These are phyloP conservation scores for Thomomys bottae DNA, from an alignment of 2,113 vertebrate species.

Conservation along the genomic window DNA sequence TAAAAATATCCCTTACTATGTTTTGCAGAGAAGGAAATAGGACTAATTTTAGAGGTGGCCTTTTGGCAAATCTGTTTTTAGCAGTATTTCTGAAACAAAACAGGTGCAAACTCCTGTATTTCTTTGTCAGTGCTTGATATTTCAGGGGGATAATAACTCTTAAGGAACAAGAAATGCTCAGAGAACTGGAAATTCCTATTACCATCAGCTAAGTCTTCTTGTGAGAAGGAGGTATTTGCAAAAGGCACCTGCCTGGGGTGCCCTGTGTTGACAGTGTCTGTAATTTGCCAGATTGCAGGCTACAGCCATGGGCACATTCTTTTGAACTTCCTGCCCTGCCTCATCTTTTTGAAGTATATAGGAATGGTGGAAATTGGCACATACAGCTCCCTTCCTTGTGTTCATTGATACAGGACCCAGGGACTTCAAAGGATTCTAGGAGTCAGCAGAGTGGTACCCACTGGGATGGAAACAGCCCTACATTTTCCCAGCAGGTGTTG, in stretches of 20 bases:
- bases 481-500: conserved; percentile 52
- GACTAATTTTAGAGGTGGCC: conserved; percentile 81
- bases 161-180: conserved; percentile 62
- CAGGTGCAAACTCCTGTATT: conserved; percentile 65
- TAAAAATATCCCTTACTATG: conserved; percentile 83
- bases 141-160: conserved; percentile 18
- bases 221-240: conserved; percentile 44
- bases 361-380: conserved; percentile 19
- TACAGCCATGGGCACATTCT: background rate
- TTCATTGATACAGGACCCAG: background rate
- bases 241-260: conserved; percentile 10
- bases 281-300: conserved; percentile 24
- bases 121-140: conserved; percentile 59
- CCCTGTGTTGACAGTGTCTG: background rate
- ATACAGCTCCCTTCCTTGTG: background rate
- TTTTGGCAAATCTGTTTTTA: conserved; percentile 79
- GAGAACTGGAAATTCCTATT: conserved; percentile 72
- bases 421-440: conserved; percentile 56
- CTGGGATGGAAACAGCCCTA: background rate
- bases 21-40: conserved; percentile 72
- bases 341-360: conserved; percentile 62
- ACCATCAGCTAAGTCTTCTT: background rate
- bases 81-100: conserved; percentile 72
- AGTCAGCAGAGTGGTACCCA: background rate
- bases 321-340: conserved; percentile 43